phyloP scores from a whole-genome alignment of 2,113 vertebrate species.

The Plestiodon gilberti region DNA sequence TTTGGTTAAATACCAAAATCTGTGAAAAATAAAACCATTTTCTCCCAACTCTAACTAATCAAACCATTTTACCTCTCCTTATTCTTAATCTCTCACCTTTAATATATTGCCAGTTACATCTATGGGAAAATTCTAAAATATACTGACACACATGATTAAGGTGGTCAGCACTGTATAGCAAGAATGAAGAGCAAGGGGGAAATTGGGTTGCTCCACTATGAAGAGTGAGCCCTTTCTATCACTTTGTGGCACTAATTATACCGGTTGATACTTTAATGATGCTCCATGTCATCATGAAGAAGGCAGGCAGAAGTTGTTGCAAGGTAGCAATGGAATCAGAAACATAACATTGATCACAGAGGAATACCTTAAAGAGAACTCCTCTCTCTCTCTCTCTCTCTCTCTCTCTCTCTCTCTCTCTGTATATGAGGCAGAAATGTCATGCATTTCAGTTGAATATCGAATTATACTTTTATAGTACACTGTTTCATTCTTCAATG shows the following conservation, averaged over 20 bases:
- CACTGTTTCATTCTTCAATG: constrained; percentile 40
- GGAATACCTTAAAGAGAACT: constrained; percentile 14
- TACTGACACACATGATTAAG: constrained; percentile 41
- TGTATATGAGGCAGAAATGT: constrained; percentile 26
- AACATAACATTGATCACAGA: constrained; percentile 42
- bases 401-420: no score
- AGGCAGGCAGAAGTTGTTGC: constrained; percentile 30
- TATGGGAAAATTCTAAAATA: constrained; percentile 39
- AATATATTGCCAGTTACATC: constrained; percentile 1
- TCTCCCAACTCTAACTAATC: no score
- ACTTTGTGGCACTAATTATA: constrained; percentile 34
- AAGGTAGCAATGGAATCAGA: constrained; percentile 46
- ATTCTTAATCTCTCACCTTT: background rate
- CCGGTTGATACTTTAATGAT: constrained; percentile 36
- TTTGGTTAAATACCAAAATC: no score
- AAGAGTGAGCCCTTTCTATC: constrained; percentile 32
- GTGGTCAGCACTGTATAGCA: constrained; percentile 33
- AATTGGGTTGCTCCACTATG: constrained; percentile 14
- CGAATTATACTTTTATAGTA: constrained; percentile 34
- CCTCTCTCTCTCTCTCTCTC: no score
- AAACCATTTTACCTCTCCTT: no score
- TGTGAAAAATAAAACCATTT: no score
- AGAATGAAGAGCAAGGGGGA: constrained; percentile 30
- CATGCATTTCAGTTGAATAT: constrained; percentile 43
- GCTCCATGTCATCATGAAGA: constrained; percentile 39